Conservation (phyloP, 2,797 vertebrate species). For the Threskiornis aethiopicus region DNA sequence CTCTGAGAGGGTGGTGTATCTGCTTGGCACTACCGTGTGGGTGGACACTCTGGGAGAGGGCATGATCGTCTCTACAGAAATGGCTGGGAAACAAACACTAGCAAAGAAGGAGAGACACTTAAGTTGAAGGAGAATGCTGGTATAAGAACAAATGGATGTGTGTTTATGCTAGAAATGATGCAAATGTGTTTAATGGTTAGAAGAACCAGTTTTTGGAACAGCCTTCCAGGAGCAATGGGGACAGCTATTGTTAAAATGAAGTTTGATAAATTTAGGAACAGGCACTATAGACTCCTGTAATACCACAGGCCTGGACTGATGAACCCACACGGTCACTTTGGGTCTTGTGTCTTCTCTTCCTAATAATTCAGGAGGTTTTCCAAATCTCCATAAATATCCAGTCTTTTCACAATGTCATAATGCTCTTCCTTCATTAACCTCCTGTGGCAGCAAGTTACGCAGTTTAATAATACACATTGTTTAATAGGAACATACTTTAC, state of each 20-base stretch:
- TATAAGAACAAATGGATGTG: background rate
- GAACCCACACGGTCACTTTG: background rate
- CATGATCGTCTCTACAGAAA: background rate
- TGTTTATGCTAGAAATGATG: background rate
- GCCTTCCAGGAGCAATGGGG: background rate
- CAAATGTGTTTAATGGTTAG: background rate
- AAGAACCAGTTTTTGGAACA: background rate
- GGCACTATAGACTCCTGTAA: background rate
- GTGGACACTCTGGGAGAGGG: background rate
- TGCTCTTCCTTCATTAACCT: background rate
- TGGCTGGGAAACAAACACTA: background rate
- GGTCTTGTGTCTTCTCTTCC: background rate
- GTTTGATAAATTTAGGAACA: background rate
- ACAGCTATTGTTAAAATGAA: background rate
- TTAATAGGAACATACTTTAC: background rate
- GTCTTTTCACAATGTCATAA: background rate
- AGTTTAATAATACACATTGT: background rate
- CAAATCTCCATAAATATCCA: background rate
- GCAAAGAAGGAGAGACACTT: background rate
- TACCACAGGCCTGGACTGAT: background rate
- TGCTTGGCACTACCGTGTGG: background rate
- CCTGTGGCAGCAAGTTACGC: background rate
- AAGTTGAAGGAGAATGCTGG: background rate
- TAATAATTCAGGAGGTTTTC: background rate
- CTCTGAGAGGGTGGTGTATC: background rate